Conservation (phyloP, 2,113 vertebrate species). For the Percopsis transmontana region DNA sequence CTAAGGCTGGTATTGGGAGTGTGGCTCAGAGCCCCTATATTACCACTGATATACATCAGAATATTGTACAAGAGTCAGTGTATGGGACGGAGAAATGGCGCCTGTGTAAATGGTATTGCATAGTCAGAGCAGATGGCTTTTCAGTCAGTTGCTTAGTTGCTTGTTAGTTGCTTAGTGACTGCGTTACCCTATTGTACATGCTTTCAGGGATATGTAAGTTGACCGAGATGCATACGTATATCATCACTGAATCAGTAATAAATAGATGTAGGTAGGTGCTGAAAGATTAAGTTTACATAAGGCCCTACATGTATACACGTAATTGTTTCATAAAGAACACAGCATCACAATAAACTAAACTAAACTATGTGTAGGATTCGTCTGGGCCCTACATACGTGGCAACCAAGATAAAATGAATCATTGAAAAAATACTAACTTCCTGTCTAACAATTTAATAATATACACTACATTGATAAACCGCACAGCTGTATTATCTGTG, state of each 20-base stretch:
- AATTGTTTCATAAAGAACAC: neutral
- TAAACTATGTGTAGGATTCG: neutral
- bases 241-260: neutral
- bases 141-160: slow-evolving; percentile 18
- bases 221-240: slow-evolving; percentile 20
- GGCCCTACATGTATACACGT: no score
- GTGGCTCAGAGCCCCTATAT: slow-evolving; percentile 18
- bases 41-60: slow-evolving; percentile 2
- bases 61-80: neutral
- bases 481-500: neutral
- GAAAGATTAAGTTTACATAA: neutral
- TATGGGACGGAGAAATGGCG: neutral
- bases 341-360: neutral
- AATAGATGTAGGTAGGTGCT: neutral
- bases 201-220: neutral
- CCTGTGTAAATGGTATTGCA: neutral
- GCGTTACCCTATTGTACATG: neutral
- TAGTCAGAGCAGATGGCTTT: slow-evolving; percentile 2
- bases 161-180: slow-evolving; percentile 21
- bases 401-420: neutral
- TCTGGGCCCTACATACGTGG: no score
- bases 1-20: no score
- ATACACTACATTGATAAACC: neutral
- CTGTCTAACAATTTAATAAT: neutral
- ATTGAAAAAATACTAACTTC: neutral